phyloP scores from a whole-genome alignment of 2,888 invertebrate genomes.

The Dione vanillae region DNA sequence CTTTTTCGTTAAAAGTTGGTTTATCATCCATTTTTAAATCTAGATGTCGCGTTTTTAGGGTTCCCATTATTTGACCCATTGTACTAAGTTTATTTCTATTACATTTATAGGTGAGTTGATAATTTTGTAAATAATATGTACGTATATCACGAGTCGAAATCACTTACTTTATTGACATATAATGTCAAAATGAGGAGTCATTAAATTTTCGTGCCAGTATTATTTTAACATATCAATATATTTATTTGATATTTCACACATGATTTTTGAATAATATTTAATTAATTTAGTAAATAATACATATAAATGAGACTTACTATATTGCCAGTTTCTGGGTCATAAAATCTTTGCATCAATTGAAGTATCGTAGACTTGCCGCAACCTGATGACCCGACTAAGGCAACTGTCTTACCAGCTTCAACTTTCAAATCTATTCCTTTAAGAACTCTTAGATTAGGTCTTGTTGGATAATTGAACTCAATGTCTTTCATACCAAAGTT shows the following conservation, averaged over 20 bases:
- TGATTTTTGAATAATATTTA: background rate
- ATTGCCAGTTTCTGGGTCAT: constrained; percentile 88
- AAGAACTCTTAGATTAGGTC: constrained; percentile 88
- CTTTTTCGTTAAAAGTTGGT: constrained; percentile 87
- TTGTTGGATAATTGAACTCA: constrained; percentile 92
- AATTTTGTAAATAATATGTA: background rate
- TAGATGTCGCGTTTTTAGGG: constrained; percentile 53
- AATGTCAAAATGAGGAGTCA: background rate
- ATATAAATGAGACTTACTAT: constrained; percentile 63
- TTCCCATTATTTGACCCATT: constrained; percentile 68
- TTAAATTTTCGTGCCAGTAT: background rate
- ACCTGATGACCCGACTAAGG: constrained; percentile 89
- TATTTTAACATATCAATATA: too few relatives aligned
- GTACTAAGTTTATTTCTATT: too few relatives aligned
- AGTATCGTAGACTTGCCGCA: constrained; percentile 93
- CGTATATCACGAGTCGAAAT: background rate
- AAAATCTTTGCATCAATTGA: constrained; percentile 91
- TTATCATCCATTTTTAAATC: constrained; percentile 65
- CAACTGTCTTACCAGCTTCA: constrained; percentile 89
- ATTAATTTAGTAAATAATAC: background rate
- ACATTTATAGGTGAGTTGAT: background rate
- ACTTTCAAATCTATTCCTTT: constrained; percentile 87
- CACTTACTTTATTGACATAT: background rate
- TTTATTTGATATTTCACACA: background rate
- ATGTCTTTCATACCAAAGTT: constrained; percentile 87